phyloP scores from a whole-genome alignment of 2,113 vertebrate species.

The Psittacula cyanocephala region DNA sequence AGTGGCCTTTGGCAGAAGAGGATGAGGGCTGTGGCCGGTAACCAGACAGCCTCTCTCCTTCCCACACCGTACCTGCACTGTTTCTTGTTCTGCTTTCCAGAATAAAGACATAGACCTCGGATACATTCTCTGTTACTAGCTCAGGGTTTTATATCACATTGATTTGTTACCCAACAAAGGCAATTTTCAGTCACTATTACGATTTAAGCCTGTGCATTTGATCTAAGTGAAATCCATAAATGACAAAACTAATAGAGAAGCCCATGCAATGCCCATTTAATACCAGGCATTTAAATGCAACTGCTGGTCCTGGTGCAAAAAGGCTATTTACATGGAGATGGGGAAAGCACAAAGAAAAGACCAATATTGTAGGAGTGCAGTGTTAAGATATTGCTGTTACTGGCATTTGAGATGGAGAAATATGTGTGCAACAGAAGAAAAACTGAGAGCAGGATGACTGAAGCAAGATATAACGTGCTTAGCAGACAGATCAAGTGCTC shows the following conservation, averaged over 20 bases:
- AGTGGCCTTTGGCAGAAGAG: not conserved
- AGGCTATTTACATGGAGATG: not conserved
- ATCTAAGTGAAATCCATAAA: not conserved
- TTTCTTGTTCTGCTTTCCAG: not conserved
- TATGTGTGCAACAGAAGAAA: not conserved
- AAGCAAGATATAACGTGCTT: not conserved
- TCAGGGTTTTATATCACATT: not conserved
- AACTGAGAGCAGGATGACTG: not conserved
- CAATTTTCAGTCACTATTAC: not conserved
- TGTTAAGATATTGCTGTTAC: not conserved
- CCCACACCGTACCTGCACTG: not conserved
- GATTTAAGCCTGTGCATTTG: not conserved
- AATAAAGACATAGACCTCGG: not conserved
- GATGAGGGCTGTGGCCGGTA: accelerated
- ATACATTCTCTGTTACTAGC: not conserved
- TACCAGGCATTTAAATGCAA: not conserved
- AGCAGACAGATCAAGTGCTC: conserved; percentile 18
- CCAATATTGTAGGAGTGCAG: not conserved
- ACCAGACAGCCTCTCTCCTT: not conserved
- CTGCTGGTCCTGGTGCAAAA: not conserved
- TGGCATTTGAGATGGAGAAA: not conserved
- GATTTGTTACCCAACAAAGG: not conserved
- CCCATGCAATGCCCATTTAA: not conserved
- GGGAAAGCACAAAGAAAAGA: not conserved
- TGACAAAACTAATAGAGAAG: not conserved